Percentiles rank a stretch among this genome's conserved stretches.
Conservation (phyloP, 2,888 invertebrate genomes). For the Aplocera efformata region DNA sequence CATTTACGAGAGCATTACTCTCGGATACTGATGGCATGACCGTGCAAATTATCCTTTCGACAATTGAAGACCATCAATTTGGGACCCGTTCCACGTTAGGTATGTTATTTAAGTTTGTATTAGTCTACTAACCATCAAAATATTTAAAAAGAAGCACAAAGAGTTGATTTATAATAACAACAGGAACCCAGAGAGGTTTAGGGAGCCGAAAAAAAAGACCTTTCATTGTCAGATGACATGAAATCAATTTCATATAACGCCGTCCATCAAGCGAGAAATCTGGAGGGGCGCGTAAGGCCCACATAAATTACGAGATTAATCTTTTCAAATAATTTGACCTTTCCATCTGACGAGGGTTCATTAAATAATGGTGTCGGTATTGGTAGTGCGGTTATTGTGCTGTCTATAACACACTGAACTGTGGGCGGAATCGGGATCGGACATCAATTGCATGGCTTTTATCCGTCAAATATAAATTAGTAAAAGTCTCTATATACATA, state of each 20-base stretch:
- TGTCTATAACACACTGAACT: conserved; percentile 73
- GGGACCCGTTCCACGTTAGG: conserved; percentile 33
- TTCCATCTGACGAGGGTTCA: conserved; percentile 79
- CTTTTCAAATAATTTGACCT: conserved; percentile 80
- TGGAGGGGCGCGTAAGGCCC: conserved; percentile 64
- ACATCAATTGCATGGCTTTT: conserved; percentile 38
- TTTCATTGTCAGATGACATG: conserved; percentile 39
- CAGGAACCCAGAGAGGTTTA: conserved; percentile 29
- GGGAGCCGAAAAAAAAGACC: conserved; percentile 21
- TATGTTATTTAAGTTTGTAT: conserved; percentile 25
- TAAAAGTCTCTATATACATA: conserved; percentile 14
- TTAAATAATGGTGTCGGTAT: conserved; percentile 77
- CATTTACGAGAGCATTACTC: conserved; percentile 78
- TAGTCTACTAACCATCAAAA: conserved; percentile 33
- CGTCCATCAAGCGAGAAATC: conserved; percentile 65
- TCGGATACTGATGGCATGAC: conserved; percentile 51
- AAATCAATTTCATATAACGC: conserved; percentile 64
- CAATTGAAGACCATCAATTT: conserved; percentile 43
- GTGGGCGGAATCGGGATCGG: conserved; percentile 54
- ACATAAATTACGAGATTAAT: conserved; percentile 79
- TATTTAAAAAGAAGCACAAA: conserved; percentile 34
- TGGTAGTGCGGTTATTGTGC: conserved; percentile 74
- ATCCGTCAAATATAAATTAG: conserved; percentile 29
- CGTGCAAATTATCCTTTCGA: conserved; percentile 56
- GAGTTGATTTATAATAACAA: conserved; percentile 27